Conservation (phyloP, 92 coral and sea anemone species). For the Pocillopora grandis region DNA sequence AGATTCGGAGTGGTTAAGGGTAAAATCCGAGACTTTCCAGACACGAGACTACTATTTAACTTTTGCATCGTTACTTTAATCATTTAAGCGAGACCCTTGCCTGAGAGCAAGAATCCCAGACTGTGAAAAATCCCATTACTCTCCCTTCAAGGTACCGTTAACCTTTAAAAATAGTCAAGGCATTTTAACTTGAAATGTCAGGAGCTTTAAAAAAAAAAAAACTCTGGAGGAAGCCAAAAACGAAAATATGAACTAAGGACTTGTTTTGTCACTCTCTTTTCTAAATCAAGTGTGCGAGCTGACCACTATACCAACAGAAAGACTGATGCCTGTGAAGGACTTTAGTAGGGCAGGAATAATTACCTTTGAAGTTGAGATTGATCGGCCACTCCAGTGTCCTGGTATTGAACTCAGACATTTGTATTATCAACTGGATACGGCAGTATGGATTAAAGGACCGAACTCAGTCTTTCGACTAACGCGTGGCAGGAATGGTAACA, state of each 20-base stretch:
- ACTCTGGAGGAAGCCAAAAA: no score
- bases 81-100: no score
- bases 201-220: not conserved
- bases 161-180: not conserved
- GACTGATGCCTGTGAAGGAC: not conserved
- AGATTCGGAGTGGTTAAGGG: no score
- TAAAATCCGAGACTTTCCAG: no score
- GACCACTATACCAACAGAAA: not conserved
- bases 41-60: no score
- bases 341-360: not conserved
- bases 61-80: no score
- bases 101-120: no score
- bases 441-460: not conserved
- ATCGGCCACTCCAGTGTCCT: not conserved
- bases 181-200: no score
- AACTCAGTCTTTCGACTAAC: not conserved
- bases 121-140: no score
- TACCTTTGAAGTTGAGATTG: not conserved
- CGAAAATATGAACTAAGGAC: no score
- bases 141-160: no score
- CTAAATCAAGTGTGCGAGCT: not conserved
- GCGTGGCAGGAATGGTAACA: not conserved
- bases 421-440: constrained; percentile 2
- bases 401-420: not conserved
- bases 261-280: not conserved